Evolutionary conservation across 2,888 invertebrate species (phyloP), one percentile per base, ranked within the genome.

Genomic region (Temnothorax unifasciatus): DNA sequence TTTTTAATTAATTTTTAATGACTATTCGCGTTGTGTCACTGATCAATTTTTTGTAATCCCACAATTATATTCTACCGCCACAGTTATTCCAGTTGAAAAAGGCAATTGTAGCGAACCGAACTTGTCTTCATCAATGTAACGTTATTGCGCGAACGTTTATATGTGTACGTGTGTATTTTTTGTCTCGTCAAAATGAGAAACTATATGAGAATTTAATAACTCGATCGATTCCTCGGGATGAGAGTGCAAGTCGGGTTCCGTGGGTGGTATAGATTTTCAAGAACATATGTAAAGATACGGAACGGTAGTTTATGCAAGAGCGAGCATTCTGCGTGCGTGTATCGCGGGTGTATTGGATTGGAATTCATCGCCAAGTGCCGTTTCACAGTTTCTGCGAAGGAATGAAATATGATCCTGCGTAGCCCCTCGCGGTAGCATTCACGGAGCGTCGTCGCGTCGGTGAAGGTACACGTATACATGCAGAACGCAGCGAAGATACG

Each of bases 181-280:
- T 21, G n/a, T 73, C 59, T 64, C n/a, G 38, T 59, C 21, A 59
- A 59, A 59, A 79, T 69, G 71, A 8, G 52, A 79, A 83, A n/a
- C 29, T 41, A n/a, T 68, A 52, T 18, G 81, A 69, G 84, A 89
- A 90, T 91, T 90, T 91, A 90, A 91, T 91, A 91, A 91, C 87
- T 88, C 71, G 87, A 86, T 83, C 38, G 71, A 68, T 77, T 73
- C 47, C 83, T 69, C 54, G 74, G 73, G 76, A 85, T 82, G 81
- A 89, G 77, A 88, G 86, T 83, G 77, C 84, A 25, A 66, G 73
- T 64, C 81, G 83, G 21, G 15, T 83, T 41, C n/a, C 57, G 61
- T 50, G 15, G n/a, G 34, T 63, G n/a, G 34, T 63, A 38, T 50
- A 52, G n/a, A 34, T 34, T 34, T 34, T 11, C 41, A 59, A 47